These are phyloP conservation scores for Toxotes jaculatrix DNA, from an alignment of 2,113 vertebrate genomes.

Conservation along the genomic window DNA sequence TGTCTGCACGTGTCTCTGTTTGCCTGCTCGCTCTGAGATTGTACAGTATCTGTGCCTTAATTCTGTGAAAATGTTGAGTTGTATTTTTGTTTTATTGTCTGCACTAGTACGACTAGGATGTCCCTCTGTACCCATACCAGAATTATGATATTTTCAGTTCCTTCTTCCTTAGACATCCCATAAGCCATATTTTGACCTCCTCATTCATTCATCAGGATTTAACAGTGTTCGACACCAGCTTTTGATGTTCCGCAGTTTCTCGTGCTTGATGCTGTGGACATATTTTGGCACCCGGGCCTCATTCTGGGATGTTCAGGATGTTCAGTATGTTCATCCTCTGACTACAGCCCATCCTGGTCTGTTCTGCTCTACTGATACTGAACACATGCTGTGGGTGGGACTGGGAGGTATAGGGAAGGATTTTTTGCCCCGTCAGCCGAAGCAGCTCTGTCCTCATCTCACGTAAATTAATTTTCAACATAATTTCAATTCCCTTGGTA, in stretches of 20 bases:
- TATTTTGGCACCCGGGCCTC: not conserved
- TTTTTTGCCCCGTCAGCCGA: not conserved
- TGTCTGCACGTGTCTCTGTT: slow-evolving; percentile 13
- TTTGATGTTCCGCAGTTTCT: too few species aligned
- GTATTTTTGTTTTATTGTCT: too few species aligned
- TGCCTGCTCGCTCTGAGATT: slow-evolving; percentile 3
- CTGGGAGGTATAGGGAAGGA: too few species aligned
- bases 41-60: slow-evolving; percentile 22
- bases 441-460: not conserved
- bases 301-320: not conserved
- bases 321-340: not conserved
- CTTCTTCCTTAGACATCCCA: not conserved
- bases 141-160: not conserved
- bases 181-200: too few species aligned
- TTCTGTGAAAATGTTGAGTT: slow-evolving; percentile 6
- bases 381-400: not conserved
- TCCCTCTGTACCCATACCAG: not conserved
- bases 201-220: too few species aligned
- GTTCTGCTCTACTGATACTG: not conserved
- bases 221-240: too few species aligned
- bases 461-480: not conserved
- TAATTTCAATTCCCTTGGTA: not conserved
- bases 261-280: not conserved
- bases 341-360: not conserved
- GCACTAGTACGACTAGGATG: not conserved